Conservation (phyloP, 2,797 vertebrate species). For the Mus spretus region DNA sequence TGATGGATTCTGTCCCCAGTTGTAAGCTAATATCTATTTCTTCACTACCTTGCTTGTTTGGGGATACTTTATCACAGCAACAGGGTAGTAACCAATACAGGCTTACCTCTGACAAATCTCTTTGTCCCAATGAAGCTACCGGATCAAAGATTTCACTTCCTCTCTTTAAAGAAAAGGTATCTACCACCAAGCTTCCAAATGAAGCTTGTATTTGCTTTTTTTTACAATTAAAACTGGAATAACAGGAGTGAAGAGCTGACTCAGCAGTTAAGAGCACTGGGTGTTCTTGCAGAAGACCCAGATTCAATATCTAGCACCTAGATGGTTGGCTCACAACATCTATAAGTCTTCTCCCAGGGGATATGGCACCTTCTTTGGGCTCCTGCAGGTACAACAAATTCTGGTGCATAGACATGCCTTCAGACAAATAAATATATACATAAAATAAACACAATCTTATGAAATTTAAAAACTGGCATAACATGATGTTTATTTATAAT, state of each 20-base stretch:
- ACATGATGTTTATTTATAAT: conserved; percentile 11
- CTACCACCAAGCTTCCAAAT: background rate
- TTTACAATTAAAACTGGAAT: conserved; percentile 47
- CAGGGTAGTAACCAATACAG: background rate
- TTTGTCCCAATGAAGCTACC: background rate
- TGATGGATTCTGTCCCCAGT: background rate
- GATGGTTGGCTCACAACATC: background rate
- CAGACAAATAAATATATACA: background rate
- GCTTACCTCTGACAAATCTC: background rate
- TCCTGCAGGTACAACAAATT: background rate
- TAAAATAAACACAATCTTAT: background rate
- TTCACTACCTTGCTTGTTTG: too few relatives aligned
- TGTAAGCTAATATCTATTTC: background rate
- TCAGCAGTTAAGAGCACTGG: background rate
- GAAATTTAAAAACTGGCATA: background rate
- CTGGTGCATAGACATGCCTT: background rate
- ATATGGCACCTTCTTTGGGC: background rate
- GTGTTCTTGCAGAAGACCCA: background rate
- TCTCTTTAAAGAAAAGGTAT: background rate
- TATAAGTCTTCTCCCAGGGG: too few relatives aligned
- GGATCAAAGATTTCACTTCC: background rate
- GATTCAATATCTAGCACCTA: background rate
- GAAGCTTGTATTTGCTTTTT: background rate
- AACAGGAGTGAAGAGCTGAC: background rate
- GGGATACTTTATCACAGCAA: background rate